Evolutionary conservation across 2,113 vertebrate species (phyloP).

Genomic region (Murina feae): DNA sequence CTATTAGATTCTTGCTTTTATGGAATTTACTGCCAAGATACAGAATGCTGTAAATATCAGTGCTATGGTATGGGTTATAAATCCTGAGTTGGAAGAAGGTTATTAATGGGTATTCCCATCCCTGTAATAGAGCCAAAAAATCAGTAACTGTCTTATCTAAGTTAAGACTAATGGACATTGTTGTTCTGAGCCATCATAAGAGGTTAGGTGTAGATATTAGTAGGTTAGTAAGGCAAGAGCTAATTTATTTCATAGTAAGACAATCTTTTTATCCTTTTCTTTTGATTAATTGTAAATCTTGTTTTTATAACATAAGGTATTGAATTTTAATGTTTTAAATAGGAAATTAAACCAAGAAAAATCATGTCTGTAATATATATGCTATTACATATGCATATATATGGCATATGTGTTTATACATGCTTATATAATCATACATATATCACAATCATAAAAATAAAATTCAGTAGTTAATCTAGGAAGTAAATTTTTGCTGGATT

Average conservation of each 20-base stretch:
- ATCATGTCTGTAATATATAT: not conserved
- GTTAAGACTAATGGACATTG: not conserved
- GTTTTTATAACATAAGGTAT: not conserved
- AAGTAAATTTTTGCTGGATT: slow-evolving; percentile 12
- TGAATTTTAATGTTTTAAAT: slow-evolving; percentile 32
- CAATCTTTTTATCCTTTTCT: not conserved
- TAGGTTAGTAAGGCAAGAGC: not conserved
- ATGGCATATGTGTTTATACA: not conserved
- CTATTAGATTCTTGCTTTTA: not conserved
- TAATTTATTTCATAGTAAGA: not conserved
- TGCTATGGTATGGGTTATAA: not conserved
- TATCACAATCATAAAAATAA: slow-evolving; percentile 12
- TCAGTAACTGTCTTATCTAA: not conserved
- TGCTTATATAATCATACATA: not conserved
- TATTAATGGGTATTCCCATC: not conserved
- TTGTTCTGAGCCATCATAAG: not conserved
- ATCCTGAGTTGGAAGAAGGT: not conserved
- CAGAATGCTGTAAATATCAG: not conserved
- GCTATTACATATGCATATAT: not conserved
- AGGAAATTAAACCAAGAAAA: slow-evolving; percentile 18
- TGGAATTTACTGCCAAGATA: not conserved
- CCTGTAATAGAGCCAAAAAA: not conserved
- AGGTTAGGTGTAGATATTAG: not conserved
- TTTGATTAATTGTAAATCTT: slow-evolving; percentile 12
- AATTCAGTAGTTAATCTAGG: slow-evolving; percentile 32